These are phyloP conservation scores for Darevskia nairensis DNA, from an alignment of 2,797 vertebrate species.

Conservation along the genomic window DNA sequence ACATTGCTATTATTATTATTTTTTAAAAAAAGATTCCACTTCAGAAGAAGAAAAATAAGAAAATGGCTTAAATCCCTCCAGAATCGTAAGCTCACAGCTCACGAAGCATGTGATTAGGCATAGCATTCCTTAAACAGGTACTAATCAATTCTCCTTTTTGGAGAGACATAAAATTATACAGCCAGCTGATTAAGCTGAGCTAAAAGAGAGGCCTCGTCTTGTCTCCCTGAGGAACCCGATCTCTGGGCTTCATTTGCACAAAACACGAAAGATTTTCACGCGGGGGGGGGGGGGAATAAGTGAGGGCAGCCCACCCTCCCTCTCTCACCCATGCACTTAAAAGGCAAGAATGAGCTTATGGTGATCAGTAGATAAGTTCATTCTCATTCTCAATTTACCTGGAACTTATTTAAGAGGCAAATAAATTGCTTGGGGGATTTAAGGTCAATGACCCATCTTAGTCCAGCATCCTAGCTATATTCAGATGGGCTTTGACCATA, in stretches of 20 bases:
- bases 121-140: constrained; percentile 12
- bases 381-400: not conserved
- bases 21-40: no score
- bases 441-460: not conserved
- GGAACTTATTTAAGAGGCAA: not conserved
- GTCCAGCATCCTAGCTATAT: no score
- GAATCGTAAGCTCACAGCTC: not conserved
- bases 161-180: constrained; percentile 7
- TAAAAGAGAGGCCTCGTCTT: constrained; percentile 11
- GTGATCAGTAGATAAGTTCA: not conserved
- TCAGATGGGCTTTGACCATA: no score
- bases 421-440: not conserved
- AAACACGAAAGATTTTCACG: not conserved
- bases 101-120: constrained; percentile 25
- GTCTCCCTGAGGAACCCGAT: not conserved
- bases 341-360: not conserved
- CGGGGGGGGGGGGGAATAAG: constrained; percentile 13
- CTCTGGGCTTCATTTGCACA: not conserved
- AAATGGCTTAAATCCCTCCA: not conserved
- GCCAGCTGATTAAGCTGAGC: constrained; percentile 27
- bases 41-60: not conserved
- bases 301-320: not conserved
- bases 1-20: no score
- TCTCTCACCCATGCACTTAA: no score
- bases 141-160: constrained; percentile 2